phyloP scores from a whole-genome alignment of 2,113 vertebrate species.

The Phocoena sinus region DNA sequence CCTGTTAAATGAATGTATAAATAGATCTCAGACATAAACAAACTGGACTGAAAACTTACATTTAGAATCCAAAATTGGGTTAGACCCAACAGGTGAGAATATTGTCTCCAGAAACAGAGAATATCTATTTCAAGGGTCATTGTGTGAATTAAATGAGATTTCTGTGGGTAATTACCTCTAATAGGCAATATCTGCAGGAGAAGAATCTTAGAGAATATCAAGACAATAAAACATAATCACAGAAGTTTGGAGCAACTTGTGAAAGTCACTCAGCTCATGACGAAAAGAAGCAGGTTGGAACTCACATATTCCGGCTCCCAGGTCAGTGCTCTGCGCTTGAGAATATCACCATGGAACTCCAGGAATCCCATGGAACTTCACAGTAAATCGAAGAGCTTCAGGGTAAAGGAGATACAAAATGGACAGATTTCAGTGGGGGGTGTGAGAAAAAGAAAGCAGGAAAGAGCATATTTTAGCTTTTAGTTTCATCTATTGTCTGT shows the following conservation, averaged over 20 bases:
- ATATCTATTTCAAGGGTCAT: background rate
- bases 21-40: background rate
- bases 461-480: background rate
- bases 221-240: background rate
- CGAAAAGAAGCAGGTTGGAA: background rate
- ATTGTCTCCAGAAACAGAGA: background rate
- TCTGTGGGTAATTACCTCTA: background rate
- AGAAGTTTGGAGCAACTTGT: background rate
- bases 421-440: background rate
- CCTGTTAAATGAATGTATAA: background rate
- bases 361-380: background rate
- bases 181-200: background rate
- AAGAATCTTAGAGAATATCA: background rate
- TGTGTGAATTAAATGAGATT: background rate
- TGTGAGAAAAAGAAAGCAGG: background rate
- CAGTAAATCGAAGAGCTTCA: background rate
- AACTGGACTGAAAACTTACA: background rate
- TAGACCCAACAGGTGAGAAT: background rate
- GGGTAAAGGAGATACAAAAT: background rate
- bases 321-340: background rate
- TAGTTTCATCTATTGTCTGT: background rate
- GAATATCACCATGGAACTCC: background rate
- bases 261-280: background rate
- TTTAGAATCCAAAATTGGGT: background rate
- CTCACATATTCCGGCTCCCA: background rate